Conservation (phyloP, 2,113 vertebrate genomes). For the Haemorhous mexicanus region DNA sequence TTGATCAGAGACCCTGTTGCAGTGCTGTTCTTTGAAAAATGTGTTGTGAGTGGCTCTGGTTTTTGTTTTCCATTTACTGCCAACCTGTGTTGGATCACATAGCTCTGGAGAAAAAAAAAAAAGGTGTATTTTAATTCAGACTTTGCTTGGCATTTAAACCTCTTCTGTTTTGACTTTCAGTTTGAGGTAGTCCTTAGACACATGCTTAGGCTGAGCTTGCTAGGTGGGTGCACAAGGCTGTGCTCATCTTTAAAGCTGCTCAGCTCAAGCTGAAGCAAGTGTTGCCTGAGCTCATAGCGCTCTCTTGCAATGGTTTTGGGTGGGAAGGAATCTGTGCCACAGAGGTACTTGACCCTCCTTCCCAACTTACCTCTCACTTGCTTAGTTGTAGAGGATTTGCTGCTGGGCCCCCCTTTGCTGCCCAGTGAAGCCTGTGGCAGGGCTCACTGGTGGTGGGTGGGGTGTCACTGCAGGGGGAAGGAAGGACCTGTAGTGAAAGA, state of each 20-base stretch:
- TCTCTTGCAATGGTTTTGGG: background rate
- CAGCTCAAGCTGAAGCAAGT: background rate
- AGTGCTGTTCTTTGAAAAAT: background rate
- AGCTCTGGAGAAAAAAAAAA: background rate
- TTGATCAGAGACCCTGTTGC: background rate
- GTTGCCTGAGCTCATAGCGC: accelerated
- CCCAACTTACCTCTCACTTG: background rate
- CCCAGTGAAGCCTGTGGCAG: background rate
- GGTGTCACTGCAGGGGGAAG: background rate
- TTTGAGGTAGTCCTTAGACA: background rate
- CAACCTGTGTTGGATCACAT: background rate
- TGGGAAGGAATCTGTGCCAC: background rate
- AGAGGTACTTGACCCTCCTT: background rate
- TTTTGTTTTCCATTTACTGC: background rate
- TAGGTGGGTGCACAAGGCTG: accelerated
- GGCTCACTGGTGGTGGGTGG: background rate
- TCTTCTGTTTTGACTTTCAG: background rate
- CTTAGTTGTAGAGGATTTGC: background rate
- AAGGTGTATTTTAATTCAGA: background rate
- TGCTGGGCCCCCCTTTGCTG: background rate
- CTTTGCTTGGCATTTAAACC: background rate
- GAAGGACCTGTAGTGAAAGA: background rate
- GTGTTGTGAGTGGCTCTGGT: accelerated
- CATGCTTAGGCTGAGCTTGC: background rate
- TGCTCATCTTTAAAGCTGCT: background rate